Percentiles rank a stretch among this genome's conserved stretches.
Conservation (phyloP, 92 coral and sea anemone genomes). For the Phenganax marumi region DNA sequence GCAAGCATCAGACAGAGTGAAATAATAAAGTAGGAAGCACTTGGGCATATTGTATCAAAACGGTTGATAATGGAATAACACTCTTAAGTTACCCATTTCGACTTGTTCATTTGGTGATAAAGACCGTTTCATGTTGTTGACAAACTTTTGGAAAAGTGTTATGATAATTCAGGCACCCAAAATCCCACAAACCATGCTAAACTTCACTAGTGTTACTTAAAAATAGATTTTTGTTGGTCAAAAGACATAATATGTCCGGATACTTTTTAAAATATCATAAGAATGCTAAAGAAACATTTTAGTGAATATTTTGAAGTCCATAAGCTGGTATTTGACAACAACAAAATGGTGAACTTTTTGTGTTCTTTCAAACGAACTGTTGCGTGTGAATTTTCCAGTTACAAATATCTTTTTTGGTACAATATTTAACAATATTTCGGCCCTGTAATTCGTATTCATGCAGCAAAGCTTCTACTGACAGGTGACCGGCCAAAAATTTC, state of each 20-base stretch:
- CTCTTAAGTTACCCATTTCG: background rate
- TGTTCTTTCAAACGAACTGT: too few relatives aligned
- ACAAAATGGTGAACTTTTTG: too few relatives aligned
- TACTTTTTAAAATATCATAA: too few relatives aligned
- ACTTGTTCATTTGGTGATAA: background rate
- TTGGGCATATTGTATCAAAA: too few relatives aligned
- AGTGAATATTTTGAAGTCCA: background rate
- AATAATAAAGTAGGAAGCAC: too few relatives aligned
- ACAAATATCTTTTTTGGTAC: background rate
- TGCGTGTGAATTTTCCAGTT: too few relatives aligned
- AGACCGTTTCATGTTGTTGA: background rate
- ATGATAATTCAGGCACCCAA: too few relatives aligned
- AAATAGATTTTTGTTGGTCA: background rate
- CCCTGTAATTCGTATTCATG: background rate
- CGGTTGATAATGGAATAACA: too few relatives aligned
- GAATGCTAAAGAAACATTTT: background rate
- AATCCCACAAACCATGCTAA: background rate
- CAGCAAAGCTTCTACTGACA: constrained; percentile 11
- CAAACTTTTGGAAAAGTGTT: background rate
- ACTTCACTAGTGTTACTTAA: background rate
- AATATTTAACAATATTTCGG: background rate
- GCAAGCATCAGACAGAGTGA: too few relatives aligned
- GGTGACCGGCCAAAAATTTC: constrained; percentile 13
- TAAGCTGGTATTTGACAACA: too few relatives aligned
- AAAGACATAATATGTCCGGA: background rate